These are phyloP conservation scores for Clarias pachynema DNA, from an alignment of 2,797 vertebrate species.

Conservation along the genomic window DNA sequence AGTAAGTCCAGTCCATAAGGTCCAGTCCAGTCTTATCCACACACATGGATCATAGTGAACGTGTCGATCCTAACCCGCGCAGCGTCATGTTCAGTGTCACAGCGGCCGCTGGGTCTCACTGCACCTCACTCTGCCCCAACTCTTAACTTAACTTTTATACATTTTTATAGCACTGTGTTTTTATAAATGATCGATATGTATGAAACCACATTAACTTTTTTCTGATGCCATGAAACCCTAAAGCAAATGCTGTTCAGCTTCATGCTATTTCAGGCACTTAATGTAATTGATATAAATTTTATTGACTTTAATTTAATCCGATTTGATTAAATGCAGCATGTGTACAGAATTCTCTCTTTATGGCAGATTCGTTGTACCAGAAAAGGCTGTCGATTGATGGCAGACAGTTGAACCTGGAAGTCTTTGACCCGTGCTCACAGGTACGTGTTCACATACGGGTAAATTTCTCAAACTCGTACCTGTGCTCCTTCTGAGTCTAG, in stretches of 20 bases:
- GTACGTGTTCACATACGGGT: slow-evolving; percentile 36
- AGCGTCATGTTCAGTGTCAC: not conserved
- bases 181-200: not conserved
- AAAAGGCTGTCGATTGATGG: slow-evolving; percentile 66
- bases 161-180: no score
- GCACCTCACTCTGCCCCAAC: not conserved
- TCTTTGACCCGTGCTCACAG: slow-evolving; percentile 68
- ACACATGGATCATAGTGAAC: no score
- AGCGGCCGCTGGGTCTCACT: not conserved
- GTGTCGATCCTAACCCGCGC: not conserved
- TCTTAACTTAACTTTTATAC: not conserved
- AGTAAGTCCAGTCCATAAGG: slow-evolving; percentile 49
- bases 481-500: slow-evolving; percentile 16
- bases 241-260: not conserved
- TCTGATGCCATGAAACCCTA: no score
- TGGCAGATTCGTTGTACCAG: slow-evolving; percentile 64
- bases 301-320: not conserved
- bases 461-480: no score
- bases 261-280: not conserved
- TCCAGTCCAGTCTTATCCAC: not conserved
- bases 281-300: no score
- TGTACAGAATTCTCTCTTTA: slow-evolving; percentile 28
- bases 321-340: not conserved
- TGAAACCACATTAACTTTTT: not conserved
- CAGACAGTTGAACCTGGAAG: slow-evolving; percentile 65